Evolutionary conservation across 2,113 vertebrate species (phyloP).

Genomic region (Pseudopipra pipra): DNA sequence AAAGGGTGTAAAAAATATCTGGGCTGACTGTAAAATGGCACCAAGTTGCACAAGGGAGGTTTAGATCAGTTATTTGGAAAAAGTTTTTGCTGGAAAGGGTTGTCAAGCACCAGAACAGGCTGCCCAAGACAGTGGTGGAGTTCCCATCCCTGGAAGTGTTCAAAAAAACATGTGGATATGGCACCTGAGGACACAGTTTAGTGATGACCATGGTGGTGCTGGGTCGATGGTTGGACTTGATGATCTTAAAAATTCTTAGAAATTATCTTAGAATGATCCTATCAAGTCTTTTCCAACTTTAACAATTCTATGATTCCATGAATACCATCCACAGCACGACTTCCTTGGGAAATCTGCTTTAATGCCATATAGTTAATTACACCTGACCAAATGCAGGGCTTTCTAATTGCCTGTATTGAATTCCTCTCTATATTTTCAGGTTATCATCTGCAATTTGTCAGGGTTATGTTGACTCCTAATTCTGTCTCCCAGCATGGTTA

Average conservation of each 20-base stretch:
- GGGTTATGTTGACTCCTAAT: background rate
- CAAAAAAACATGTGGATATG: accelerated
- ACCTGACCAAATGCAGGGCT: background rate
- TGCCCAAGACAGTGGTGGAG: background rate
- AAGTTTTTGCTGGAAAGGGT: background rate
- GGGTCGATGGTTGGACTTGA: background rate
- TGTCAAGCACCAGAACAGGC: background rate
- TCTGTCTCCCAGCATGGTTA: background rate
- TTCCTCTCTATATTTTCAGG: background rate
- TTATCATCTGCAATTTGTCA: background rate
- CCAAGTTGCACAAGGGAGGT: background rate
- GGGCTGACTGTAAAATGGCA: background rate
- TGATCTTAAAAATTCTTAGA: background rate
- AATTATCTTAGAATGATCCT: background rate
- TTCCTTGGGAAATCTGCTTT: background rate
- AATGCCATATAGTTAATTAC: background rate
- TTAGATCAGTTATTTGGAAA: background rate
- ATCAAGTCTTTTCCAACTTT: background rate
- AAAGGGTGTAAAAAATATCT: background rate
- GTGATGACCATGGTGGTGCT: background rate
- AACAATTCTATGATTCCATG: background rate
- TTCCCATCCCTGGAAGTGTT: background rate
- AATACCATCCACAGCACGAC: background rate
- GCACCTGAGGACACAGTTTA: background rate
- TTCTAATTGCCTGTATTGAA: background rate